Evolutionary conservation across 2,113 vertebrate species (phyloP).

Genomic region (Nannobrachium achirus): DNA sequence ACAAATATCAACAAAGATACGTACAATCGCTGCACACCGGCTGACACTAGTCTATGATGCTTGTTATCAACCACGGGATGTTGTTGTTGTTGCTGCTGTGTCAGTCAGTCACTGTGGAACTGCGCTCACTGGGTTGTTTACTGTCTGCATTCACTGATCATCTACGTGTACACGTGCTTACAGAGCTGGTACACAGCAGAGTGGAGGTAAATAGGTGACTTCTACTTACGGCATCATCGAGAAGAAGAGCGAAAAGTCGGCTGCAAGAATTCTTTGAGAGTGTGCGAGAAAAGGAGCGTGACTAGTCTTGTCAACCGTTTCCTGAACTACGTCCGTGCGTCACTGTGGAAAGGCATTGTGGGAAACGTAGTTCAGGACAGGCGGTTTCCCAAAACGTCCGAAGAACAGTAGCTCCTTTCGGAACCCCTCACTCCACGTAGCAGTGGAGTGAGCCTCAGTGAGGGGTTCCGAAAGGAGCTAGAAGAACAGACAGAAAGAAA

Average conservation of each 20-base stretch:
- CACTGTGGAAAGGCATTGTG: constrained; percentile 47
- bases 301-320: constrained; percentile 64
- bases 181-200: too few relatives aligned
- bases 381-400: too few relatives aligned
- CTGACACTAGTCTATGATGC: constrained; percentile 51
- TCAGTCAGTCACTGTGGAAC: too few relatives aligned
- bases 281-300: constrained; percentile 30
- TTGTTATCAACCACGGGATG: constrained; percentile 33
- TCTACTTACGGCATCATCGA: too few relatives aligned
- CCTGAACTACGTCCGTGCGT: constrained; percentile 28
- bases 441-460: too few relatives aligned
- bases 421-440: too few relatives aligned
- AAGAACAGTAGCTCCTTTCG: too few relatives aligned
- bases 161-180: background rate
- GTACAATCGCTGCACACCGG: constrained; percentile 38
- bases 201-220: too few relatives aligned
- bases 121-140: too few relatives aligned
- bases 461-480: too few relatives aligned
- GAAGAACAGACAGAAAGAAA: too few relatives aligned
- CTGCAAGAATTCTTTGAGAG: constrained; percentile 27
- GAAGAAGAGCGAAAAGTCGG: constrained; percentile 16
- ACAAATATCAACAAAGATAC: too few relatives aligned
- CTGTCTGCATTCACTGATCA: background rate
- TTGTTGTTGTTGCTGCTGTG: background rate
- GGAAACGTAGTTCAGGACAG: constrained; percentile 61